Evolutionary conservation across 2,888 invertebrate species (phyloP).

Genomic region (Latheticus oryzae): DNA sequence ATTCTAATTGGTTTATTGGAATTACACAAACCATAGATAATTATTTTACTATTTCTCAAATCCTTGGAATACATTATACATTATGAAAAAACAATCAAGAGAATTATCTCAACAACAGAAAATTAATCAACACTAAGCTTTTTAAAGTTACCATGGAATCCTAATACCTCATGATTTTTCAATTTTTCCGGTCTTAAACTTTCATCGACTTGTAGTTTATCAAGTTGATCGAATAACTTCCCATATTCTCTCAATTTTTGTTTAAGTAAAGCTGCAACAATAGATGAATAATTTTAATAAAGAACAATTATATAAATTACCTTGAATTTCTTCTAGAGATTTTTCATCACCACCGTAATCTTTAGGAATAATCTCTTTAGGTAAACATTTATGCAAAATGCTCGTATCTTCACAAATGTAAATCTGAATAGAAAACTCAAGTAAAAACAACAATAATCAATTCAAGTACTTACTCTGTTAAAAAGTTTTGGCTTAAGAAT

Average conservation of each 20-base stretch:
- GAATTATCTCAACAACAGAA: too few species aligned
- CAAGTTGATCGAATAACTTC: constrained; percentile 46
- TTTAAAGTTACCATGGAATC: constrained; percentile 55
- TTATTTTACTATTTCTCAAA: too few species aligned
- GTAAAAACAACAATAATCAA: constrained; percentile 12
- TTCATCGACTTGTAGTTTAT: constrained; percentile 48
- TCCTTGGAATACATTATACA: too few species aligned
- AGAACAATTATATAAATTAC: too few species aligned
- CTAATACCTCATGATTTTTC: constrained; percentile 51
- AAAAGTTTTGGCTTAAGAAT: constrained; percentile 65
- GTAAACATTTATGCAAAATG: constrained; percentile 38
- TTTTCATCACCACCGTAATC: constrained; percentile 47
- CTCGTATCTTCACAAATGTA: constrained; percentile 40
- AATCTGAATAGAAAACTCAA: constrained; percentile 41
- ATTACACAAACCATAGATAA: too few species aligned
- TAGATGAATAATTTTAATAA: too few species aligned
- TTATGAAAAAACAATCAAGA: too few species aligned
- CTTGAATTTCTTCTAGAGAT: constrained; percentile 72
- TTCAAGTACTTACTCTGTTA: constrained; percentile 58
- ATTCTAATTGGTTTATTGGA: too few species aligned
- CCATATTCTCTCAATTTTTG: constrained; percentile 46
- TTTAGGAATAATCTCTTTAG: constrained; percentile 43
- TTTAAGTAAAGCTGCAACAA: too few species aligned
- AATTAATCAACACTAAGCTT: constrained; percentile 52
- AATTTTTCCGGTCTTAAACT: constrained; percentile 46